These are phyloP conservation scores for Augiades crinisus DNA, from an alignment of 2,888 invertebrate genomes.

Conservation along the genomic window DNA sequence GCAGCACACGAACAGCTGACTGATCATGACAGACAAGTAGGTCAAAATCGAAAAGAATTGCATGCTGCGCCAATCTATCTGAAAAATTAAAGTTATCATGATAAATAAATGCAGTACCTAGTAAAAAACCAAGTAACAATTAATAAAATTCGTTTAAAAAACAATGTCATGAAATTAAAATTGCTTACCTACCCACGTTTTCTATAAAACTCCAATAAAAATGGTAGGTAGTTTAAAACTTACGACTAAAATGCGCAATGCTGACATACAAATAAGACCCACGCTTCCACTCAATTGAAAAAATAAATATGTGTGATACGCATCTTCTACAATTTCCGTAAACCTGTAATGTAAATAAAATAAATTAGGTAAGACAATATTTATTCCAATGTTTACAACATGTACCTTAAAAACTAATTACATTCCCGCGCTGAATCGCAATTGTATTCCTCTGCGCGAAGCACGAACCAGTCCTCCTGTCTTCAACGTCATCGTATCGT, in stretches of 20 bases:
- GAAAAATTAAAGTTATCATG: neutral
- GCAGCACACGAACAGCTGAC: conserved; percentile 76
- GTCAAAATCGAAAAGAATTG: conserved; percentile 65
- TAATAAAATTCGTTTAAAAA: no score
- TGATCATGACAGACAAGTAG: conserved; percentile 70
- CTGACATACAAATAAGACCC: conserved; percentile 71
- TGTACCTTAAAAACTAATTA: no score
- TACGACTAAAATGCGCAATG: conserved; percentile 59
- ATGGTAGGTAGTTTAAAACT: conserved; percentile 30
- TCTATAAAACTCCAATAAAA: neutral
- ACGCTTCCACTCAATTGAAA: conserved; percentile 78
- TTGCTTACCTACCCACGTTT: no score
- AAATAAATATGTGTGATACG: conserved; percentile 72
- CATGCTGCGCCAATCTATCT: conserved; percentile 65
- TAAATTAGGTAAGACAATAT: no score
- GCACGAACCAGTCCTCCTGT: no score
- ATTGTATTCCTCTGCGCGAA: no score
- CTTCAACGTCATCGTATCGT: no score
- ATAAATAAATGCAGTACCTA: neutral
- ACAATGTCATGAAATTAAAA: no score
- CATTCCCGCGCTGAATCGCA: no score
- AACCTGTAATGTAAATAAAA: conserved; percentile 54
- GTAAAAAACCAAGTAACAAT: neutral
- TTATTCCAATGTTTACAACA: no score
- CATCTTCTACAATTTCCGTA: conserved; percentile 62